phyloP scores from a whole-genome alignment of 2,113 vertebrate genomes.

The Parus major region DNA sequence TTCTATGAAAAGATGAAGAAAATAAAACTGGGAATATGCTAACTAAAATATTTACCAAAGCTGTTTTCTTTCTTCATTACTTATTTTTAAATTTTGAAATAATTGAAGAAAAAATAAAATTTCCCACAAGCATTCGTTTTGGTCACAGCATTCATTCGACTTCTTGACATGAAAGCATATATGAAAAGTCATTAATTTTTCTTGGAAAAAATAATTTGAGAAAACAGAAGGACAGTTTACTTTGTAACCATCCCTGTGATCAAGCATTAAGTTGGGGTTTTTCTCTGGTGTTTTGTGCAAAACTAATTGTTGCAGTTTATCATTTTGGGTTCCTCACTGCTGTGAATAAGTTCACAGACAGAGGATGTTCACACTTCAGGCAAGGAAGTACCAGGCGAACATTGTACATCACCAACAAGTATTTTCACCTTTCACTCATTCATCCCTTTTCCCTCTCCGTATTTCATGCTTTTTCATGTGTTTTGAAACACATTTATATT shows the following conservation, averaged over 20 bases:
- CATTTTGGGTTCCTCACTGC: background rate
- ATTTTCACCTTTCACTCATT: background rate
- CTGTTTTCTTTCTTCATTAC: background rate
- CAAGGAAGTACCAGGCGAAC: background rate
- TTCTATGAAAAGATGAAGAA: background rate
- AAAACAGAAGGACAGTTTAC: background rate
- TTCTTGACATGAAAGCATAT: background rate
- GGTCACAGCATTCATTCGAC: too few relatives aligned
- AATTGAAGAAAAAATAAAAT: background rate
- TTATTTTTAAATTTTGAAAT: background rate
- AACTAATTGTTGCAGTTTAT: background rate
- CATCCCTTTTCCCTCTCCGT: background rate
- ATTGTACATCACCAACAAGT: background rate
- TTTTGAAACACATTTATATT: background rate
- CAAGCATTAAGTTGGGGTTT: background rate
- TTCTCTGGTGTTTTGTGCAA: background rate
- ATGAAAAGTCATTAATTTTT: background rate
- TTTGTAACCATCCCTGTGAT: background rate
- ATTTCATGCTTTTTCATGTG: background rate
- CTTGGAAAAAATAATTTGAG: background rate
- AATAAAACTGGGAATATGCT: background rate
- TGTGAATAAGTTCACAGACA: background rate
- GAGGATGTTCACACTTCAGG: background rate
- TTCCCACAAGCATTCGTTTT: background rate
- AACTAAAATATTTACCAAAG: background rate